Evolutionary conservation across 2,113 vertebrate genomes (phyloP).

Genomic region (Mystacornis crossleyi): DNA sequence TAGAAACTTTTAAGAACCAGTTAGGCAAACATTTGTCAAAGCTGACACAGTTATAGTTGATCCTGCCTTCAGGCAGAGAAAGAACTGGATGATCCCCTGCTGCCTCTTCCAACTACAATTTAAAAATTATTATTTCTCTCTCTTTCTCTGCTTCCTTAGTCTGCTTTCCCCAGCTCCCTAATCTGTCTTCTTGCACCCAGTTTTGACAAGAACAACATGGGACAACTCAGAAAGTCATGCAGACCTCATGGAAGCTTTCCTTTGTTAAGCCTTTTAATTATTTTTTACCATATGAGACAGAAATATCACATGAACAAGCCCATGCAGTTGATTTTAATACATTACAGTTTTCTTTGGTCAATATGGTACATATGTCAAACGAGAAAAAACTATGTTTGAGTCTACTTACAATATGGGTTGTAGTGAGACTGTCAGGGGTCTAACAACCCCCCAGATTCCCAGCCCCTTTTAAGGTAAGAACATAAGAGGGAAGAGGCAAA

Average conservation of each 20-base stretch:
- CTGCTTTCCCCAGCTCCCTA: background rate
- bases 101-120: background rate
- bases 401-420: background rate
- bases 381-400: background rate
- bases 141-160: background rate
- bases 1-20: constrained; percentile 3
- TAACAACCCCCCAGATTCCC: background rate
- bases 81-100: background rate
- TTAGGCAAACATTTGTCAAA: constrained; percentile 21
- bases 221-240: background rate
- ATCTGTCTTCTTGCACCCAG: background rate
- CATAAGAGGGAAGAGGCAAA: background rate
- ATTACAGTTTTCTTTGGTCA: background rate
- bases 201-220: background rate
- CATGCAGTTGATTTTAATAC: background rate
- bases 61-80: constrained; percentile 19
- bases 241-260: background rate
- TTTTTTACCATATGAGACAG: background rate
- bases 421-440: background rate
- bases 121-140: background rate
- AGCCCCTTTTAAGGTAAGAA: background rate
- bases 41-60: background rate
- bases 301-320: background rate
- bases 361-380: background rate
- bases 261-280: background rate